phyloP scores from a whole-genome alignment of 2,888 invertebrate species.

The Philereme vetulata region DNA sequence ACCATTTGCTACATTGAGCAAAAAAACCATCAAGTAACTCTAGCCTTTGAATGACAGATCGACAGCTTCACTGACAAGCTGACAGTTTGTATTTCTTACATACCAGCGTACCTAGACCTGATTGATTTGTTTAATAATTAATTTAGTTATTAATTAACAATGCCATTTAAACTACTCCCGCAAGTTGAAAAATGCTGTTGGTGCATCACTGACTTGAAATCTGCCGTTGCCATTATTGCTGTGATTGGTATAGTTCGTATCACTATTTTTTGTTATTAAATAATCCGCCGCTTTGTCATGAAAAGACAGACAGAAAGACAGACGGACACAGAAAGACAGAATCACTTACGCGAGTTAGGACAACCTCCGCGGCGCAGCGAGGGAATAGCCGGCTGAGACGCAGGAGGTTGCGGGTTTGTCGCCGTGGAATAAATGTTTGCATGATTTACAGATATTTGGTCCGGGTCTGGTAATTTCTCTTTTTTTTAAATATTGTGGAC shows the following conservation, averaged over 20 bases:
- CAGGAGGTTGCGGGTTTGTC: too few species aligned
- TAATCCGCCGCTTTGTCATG: background rate
- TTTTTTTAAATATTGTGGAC: too few species aligned
- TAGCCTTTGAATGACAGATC: background rate
- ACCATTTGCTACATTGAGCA: too few species aligned
- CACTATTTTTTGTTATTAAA: background rate
- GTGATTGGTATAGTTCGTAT: conserved; percentile 61
- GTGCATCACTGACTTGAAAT: conserved; percentile 59
- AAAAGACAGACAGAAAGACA: too few species aligned
- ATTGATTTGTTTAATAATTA: conserved; percentile 16
- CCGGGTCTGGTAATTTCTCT: too few species aligned
- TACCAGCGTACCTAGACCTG: background rate
- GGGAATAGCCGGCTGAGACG: too few species aligned
- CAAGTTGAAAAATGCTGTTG: conserved; percentile 48
- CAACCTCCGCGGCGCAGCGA: too few species aligned
- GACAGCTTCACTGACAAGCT: background rate
- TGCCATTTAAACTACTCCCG: conserved; percentile 43
- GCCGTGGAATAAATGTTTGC: too few species aligned
- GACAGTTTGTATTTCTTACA: background rate
- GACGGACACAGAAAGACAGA: too few species aligned
- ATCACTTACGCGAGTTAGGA: too few species aligned
- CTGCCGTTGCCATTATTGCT: conserved; percentile 62
- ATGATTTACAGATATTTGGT: too few species aligned
- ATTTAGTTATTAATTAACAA: conserved; percentile 13
- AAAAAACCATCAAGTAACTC: too few species aligned